Evolutionary conservation across 2,113 vertebrate genomes (phyloP).

Genomic region (Ancistrus triradiatus): DNA sequence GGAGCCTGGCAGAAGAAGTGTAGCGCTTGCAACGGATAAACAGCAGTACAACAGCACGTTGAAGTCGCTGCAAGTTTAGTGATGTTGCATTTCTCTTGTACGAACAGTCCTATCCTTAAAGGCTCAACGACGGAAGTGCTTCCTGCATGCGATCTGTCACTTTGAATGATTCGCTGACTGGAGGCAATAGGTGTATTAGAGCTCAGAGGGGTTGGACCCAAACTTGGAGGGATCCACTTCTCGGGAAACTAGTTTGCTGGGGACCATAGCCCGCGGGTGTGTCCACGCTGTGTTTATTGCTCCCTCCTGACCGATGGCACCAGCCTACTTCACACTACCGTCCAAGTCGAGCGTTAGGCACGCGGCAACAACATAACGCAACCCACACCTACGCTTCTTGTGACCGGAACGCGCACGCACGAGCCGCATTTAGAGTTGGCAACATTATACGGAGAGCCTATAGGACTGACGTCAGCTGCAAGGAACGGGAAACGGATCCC

Average conservation of each 20-base stretch:
- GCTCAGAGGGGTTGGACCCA: slow-evolving; percentile 15
- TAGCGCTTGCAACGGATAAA: not conserved
- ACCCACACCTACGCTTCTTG: not conserved
- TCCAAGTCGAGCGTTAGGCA: not conserved
- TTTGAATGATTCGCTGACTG: not conserved
- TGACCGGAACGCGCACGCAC: not conserved
- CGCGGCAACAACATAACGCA: not conserved
- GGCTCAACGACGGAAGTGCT: not conserved
- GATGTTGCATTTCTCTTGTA: not conserved
- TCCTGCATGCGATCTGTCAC: slow-evolving; percentile 13
- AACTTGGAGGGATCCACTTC: slow-evolving; percentile 21
- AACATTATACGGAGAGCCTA: not conserved
- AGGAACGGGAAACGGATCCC: no score
- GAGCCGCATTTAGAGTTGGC: not conserved
- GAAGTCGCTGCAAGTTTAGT: not conserved
- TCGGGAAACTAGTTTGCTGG: slow-evolving; percentile 30
- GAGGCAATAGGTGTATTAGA: slow-evolving; percentile 5
- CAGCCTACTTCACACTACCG: not conserved
- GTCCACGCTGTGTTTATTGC: slow-evolving; percentile 23
- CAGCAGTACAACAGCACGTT: not conserved
- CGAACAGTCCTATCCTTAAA: not conserved
- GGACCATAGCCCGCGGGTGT: slow-evolving; percentile 41
- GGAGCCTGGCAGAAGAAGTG: not conserved
- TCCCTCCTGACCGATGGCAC: not conserved
- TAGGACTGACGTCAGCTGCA: not conserved